Evolutionary conservation across 2,113 vertebrate species (phyloP), one percentile per base, ranked within the genome.

Genomic region (Laticauda laticaudata): DNA sequence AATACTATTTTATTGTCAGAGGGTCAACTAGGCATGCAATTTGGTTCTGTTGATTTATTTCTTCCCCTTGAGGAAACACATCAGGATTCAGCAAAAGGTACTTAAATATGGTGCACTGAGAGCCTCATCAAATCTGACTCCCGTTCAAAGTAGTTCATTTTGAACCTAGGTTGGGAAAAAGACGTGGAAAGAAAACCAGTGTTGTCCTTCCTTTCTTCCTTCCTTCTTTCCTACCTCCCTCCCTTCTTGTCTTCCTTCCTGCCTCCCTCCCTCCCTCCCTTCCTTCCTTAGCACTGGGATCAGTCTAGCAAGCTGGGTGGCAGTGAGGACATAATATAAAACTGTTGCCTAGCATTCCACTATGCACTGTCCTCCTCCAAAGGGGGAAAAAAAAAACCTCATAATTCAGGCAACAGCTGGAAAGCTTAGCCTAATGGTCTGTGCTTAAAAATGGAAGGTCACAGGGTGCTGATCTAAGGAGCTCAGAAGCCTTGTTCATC

Each of bases 391-490:
- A 95, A 96, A 96, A 94, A 59, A 8, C 95, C 94, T 97, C 97
- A 97, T 97, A 98, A 97, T 98, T 97, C 96, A 97, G 97, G 97
- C 97, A 98, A 98, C 98, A 98, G 98, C 98, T 98, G 98, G 98
- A 98, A 98, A 98, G 97, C 98, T 98, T 96, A 97, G 97, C 98
- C 97, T 97, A 98, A 98, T 98, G 97, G 98, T 96, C 97, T 97
- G 95, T 95, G 95, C 98, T 97, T 97, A 98, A 97, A 97, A 98
- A 96, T 98, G 96, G 97, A 97, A 97, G 97, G 98, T 98, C 98
- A 98, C 98, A 98, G 98, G 89, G 97, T 96, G 95, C 97, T 98
- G 98, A 99, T 98, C 98, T 98, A 98, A 98, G 97, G 97, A 97
- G 90, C 95, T 94, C 92, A 93, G 97, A 96, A 96, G 97, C 95